A percentile compares a stretch with the other conserved stretches of the same genome.
These are phyloP conservation scores for Drosophila emarginata DNA, from an alignment of 2,888 invertebrate genomes.

Conservation along the genomic window DNA sequence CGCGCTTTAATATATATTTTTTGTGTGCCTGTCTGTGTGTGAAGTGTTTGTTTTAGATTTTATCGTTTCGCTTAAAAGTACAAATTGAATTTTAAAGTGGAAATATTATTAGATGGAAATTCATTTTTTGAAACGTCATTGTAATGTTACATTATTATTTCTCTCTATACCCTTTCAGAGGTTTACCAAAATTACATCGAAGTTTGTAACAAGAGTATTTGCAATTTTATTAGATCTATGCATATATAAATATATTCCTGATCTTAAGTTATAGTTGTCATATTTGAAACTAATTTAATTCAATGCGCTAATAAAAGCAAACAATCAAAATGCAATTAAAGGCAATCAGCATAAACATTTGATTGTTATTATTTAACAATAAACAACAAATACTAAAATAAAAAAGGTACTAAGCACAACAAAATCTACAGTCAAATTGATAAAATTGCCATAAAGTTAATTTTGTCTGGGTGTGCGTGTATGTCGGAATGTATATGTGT, in stretches of 20 bases:
- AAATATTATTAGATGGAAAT: slow-evolving; percentile 43
- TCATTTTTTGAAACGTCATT: slow-evolving; percentile 33
- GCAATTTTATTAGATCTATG: not conserved
- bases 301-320: slow-evolving; percentile 40
- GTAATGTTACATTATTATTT: too few relatives aligned
- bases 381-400: slow-evolving; percentile 9
- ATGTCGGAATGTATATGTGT: not conserved
- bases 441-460: slow-evolving; percentile 64
- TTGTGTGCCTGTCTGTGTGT: not conserved
- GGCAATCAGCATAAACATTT: slow-evolving; percentile 50
- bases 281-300: slow-evolving; percentile 50
- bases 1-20: slow-evolving; percentile 47
- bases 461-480: slow-evolving; percentile 34
- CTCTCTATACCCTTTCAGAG: too few relatives aligned
- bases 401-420: not conserved
- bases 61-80: slow-evolving; percentile 48
- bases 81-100: slow-evolving; percentile 39
- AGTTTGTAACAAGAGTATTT: too few relatives aligned
- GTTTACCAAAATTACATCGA: too few relatives aligned
- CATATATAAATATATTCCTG: not conserved
- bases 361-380: slow-evolving; percentile 49
- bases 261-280: not conserved
- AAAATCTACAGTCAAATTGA: slow-evolving; percentile 38
- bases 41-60: slow-evolving; percentile 66
- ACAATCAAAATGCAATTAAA: slow-evolving; percentile 57